A percentile compares a stretch with the other conserved stretches of the same genome.
Evolutionary conservation across 2,113 vertebrate genomes (phyloP).

Genomic region (Mormoops blainvillei): DNA sequence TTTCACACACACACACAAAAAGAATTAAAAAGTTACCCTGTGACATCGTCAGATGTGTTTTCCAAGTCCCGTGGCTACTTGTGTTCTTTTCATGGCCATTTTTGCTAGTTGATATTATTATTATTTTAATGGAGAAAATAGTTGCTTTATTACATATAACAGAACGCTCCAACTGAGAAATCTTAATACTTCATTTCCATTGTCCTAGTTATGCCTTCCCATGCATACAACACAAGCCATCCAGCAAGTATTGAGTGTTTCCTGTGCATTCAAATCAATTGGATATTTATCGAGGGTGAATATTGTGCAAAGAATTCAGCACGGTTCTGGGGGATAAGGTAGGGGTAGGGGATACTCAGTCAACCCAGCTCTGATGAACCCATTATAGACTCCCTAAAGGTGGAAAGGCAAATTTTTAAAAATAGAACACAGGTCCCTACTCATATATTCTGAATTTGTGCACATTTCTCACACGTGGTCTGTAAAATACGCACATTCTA

Average conservation of each 20-base stretch:
- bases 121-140: not conserved
- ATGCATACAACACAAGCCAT: not conserved
- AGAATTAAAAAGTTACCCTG: not conserved
- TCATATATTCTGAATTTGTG: not conserved
- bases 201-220: not conserved
- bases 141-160: not conserved
- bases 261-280: not conserved
- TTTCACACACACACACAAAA: slow-evolving; percentile 11
- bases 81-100: not conserved
- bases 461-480: not conserved
- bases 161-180: not conserved
- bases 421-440: not conserved
- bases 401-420: not conserved
- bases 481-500: not conserved
- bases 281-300: not conserved
- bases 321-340: not conserved
- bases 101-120: not conserved
- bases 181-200: not conserved
- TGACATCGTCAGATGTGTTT: slow-evolving; percentile 50
- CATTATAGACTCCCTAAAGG: not conserved
- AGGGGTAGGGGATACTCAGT: not conserved
- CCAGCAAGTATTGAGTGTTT: not conserved
- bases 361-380: not conserved
- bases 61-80: not conserved
- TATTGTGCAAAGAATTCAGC: not conserved